Evolutionary conservation across 2,113 vertebrate genomes (phyloP).

Genomic region (Prionailurus viverrinus): DNA sequence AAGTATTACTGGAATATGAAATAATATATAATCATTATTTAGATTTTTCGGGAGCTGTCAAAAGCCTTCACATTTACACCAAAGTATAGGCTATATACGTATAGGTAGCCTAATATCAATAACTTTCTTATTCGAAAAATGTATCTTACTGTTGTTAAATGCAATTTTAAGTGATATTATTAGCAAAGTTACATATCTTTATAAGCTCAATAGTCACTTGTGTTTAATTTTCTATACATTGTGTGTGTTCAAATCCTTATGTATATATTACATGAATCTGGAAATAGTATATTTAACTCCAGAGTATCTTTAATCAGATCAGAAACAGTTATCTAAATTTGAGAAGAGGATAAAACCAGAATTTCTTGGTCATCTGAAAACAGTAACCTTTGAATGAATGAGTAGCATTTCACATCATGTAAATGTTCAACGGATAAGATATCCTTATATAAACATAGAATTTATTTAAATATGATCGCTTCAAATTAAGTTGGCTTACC

Average conservation of each 20-base stretch:
- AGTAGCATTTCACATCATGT: not conserved
- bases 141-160: not conserved
- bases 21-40: not conserved
- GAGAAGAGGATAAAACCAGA: slow-evolving; percentile 10
- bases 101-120: not conserved
- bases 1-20: slow-evolving; percentile 47
- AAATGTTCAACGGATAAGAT: not conserved
- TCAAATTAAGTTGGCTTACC: slow-evolving; percentile 62
- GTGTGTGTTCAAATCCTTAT: not conserved
- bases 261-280: not conserved
- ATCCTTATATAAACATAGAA: not conserved
- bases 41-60: not conserved
- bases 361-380: not conserved
- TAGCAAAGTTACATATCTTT: not conserved
- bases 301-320: not conserved
- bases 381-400: not conserved
- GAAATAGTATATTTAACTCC: slow-evolving; percentile 6
- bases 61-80: not conserved
- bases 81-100: not conserved
- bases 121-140: not conserved
- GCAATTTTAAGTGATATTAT: slow-evolving; percentile 38
- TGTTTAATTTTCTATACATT: not conserved
- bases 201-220: not conserved
- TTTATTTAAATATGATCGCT: not conserved
- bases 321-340: not conserved